phyloP scores from a whole-genome alignment of 2,888 invertebrate species.

The Ctenicera cuprea region DNA sequence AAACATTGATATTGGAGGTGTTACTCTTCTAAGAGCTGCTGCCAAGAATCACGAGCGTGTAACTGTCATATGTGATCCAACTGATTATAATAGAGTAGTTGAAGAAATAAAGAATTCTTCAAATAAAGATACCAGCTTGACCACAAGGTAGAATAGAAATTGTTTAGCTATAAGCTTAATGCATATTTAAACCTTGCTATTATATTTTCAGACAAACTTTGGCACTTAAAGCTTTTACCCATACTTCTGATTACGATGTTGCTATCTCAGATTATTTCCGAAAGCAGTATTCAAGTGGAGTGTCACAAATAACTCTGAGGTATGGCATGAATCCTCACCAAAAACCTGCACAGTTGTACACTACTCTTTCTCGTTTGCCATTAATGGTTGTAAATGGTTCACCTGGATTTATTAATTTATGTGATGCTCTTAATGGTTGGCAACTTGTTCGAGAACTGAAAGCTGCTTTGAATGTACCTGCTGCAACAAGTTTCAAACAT shows the following conservation, averaged over 20 bases:
- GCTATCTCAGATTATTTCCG: constrained; percentile 97
- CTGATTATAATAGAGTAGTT: constrained; percentile 87
- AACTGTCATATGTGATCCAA: constrained; percentile 93
- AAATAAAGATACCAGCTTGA: constrained; percentile 81
- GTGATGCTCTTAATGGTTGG: constrained; percentile 98
- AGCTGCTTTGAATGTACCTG: constrained; percentile 86
- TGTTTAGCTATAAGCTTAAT: too few relatives aligned
- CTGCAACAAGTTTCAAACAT: constrained; percentile 98
- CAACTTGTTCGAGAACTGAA: constrained; percentile 94
- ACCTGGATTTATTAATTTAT: constrained; percentile 97
- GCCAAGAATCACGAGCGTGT: constrained; percentile 98
- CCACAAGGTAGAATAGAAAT: constrained; percentile 79
- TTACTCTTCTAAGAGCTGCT: constrained; percentile 94
- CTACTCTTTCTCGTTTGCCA: constrained; percentile 86
- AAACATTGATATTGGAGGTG: constrained; percentile 98
- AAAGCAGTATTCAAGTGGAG: constrained; percentile 86
- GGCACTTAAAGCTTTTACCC: constrained; percentile 95
- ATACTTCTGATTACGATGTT: constrained; percentile 95
- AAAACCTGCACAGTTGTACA: constrained; percentile 95
- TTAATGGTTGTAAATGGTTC: constrained; percentile 93
- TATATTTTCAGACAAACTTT: constrained; percentile 81
- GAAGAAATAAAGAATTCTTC: constrained; percentile 80
- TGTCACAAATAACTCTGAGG: constrained; percentile 88
- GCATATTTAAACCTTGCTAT: too few relatives aligned
- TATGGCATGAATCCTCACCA: constrained; percentile 99